These are phyloP conservation scores for Lamellibrachia columna DNA, from an alignment of 2,888 invertebrate species.

Conservation along the genomic window DNA sequence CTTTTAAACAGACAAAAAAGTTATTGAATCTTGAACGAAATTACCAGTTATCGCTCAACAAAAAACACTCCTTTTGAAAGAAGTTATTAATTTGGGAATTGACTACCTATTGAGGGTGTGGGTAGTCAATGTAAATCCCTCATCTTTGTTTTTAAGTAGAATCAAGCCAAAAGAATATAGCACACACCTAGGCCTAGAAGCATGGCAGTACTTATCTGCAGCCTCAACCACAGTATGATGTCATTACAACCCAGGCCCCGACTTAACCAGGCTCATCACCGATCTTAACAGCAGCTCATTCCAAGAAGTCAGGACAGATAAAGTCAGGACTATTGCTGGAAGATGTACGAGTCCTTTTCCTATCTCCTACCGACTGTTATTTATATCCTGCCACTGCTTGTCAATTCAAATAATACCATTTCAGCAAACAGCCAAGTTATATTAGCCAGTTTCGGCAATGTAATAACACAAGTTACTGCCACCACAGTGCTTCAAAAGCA, in stretches of 20 bases:
- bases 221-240: neutral
- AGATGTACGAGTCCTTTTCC: neutral
- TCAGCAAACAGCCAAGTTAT: neutral
- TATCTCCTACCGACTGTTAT: neutral
- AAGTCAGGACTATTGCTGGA: neutral
- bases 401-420: slow-evolving; percentile 16
- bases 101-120: neutral
- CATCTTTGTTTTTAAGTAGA: neutral
- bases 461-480: neutral
- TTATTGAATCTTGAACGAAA: neutral
- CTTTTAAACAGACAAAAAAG: neutral
- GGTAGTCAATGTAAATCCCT: neutral
- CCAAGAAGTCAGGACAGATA: neutral
- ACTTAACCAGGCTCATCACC: neutral
- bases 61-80: neutral
- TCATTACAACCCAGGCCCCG: neutral
- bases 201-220: neutral
- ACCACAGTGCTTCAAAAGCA: neutral
- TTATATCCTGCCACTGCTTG: neutral
- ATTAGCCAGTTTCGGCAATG: neutral
- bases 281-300: neutral
- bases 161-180: neutral
- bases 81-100: neutral
- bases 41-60: neutral
- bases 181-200: neutral